Percentiles rank a stretch among this genome's conserved stretches.
These are phyloP conservation scores for Cerastis rubricosa DNA, from an alignment of 2,888 invertebrate species.

Conservation along the genomic window DNA sequence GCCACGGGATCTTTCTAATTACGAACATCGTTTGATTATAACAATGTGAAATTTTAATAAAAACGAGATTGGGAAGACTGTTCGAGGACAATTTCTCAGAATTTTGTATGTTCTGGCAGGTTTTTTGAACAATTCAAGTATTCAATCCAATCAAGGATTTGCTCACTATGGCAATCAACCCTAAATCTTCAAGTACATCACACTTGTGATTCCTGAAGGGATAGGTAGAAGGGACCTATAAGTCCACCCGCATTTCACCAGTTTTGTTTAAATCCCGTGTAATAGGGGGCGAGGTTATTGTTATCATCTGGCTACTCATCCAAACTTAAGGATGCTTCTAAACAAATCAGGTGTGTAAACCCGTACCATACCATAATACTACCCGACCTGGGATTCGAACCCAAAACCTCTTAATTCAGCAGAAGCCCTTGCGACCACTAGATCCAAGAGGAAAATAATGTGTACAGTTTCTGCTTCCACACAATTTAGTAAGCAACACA, in stretches of 20 bases:
- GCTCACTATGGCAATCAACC: not conserved
- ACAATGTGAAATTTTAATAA: slow-evolving; percentile 48
- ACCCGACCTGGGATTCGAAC: not conserved
- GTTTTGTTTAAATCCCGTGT: not conserved
- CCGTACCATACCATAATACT: too few relatives aligned
- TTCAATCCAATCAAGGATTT: not conserved
- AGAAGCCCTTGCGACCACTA: not conserved
- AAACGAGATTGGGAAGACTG: slow-evolving; percentile 34
- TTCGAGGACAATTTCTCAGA: slow-evolving; percentile 18
- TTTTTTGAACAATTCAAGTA: slow-evolving; percentile 7
- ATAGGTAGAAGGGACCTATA: too few relatives aligned
- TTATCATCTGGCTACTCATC: not conserved
- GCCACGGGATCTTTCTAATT: slow-evolving; percentile 54
- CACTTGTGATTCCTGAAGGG: not conserved
- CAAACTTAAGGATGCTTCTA: not conserved
- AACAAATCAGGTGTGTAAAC: not conserved
- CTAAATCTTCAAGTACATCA: not conserved
- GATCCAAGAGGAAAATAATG: not conserved
- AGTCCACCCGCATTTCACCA: not conserved
- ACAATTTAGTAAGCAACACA: slow-evolving; percentile 19
- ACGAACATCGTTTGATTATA: slow-evolving; percentile 42
- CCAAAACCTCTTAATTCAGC: not conserved
- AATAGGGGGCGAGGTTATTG: not conserved
- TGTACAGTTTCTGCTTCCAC: not conserved
- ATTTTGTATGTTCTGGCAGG: not conserved